Conservation (phyloP, 2,797 vertebrate genomes). For the Pantherophis alleghaniensis region DNA sequence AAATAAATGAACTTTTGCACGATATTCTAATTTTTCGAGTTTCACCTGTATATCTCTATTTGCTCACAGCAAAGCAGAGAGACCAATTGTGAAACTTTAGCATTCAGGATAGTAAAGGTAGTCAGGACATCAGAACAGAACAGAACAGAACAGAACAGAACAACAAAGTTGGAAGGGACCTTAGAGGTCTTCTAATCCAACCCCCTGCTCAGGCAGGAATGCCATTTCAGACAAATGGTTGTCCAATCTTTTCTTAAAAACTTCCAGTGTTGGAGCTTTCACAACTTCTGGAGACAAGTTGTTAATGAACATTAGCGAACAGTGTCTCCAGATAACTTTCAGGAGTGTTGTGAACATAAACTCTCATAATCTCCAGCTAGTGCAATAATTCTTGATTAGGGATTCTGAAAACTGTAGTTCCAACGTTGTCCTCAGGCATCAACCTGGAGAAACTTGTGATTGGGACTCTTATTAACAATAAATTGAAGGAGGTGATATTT, state of each 20-base stretch:
- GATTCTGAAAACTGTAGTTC: not conserved
- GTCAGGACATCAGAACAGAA: not conserved
- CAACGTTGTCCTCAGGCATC: not conserved
- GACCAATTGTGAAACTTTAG: constrained; percentile 9
- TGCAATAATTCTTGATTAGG: not conserved
- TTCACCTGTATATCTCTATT: not conserved
- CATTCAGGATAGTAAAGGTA: constrained; percentile 38
- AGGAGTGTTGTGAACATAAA: not conserved
- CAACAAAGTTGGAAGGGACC: too few species aligned
- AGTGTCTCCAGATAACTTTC: not conserved
- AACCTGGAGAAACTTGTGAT: not conserved
- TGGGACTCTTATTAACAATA: constrained; percentile 7
- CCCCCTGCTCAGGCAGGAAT: too few species aligned
- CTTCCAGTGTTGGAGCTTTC: too few species aligned
- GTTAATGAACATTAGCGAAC: not conserved
- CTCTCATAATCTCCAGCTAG: not conserved
- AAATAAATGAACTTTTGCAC: too few species aligned
- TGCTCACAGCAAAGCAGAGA: constrained; percentile 34
- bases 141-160: too few species aligned
- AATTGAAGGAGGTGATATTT: constrained; percentile 57
- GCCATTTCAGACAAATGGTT: too few species aligned
- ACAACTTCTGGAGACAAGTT: too few species aligned
- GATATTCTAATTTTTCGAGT: too few species aligned
- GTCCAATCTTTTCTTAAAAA: too few species aligned
- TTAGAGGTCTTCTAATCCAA: too few species aligned